A percentile compares a stretch with the other conserved stretches of the same genome.
phyloP scores from a whole-genome alignment of 2,888 invertebrate species.

The Drosophila anceps region DNA sequence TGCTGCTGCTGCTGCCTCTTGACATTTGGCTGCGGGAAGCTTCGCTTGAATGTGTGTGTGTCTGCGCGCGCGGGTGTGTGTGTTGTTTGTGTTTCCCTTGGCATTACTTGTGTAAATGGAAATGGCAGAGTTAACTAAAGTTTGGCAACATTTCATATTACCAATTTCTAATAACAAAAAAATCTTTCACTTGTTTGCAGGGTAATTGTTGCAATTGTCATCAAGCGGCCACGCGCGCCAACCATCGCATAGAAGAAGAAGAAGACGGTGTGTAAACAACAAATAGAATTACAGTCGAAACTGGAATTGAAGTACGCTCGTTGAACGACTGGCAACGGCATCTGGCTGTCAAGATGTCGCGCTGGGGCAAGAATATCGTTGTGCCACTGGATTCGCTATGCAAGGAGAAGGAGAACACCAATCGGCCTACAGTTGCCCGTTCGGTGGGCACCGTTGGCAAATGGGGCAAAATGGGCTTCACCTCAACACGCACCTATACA shows the following conservation, averaged over 20 bases:
- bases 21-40: slow-evolving; percentile 54
- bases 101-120: neutral
- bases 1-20: slow-evolving; percentile 72
- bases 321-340: neutral
- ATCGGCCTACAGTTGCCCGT: slow-evolving; percentile 94
- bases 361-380: slow-evolving; percentile 89
- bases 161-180: neutral
- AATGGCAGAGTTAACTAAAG: neutral
- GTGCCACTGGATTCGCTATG: slow-evolving; percentile 89
- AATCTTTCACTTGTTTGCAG: slow-evolving; percentile 28
- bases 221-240: slow-evolving; percentile 37
- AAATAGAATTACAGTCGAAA: slow-evolving; percentile 16
- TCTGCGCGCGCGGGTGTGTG: no score
- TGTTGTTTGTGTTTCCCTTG: slow-evolving; percentile 14
- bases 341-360: slow-evolving; percentile 87
- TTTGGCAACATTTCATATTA: neutral
- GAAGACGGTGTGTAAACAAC: slow-evolving; percentile 56
- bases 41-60: slow-evolving; percentile 31
- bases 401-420: slow-evolving; percentile 91
- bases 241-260: slow-evolving; percentile 35
- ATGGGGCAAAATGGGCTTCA: slow-evolving; percentile 97
- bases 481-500: slow-evolving; percentile 90
- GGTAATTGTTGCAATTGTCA: slow-evolving; percentile 49
- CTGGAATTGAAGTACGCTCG: slow-evolving; percentile 16
- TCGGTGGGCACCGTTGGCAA: slow-evolving; percentile 96